phyloP scores from a whole-genome alignment of 1,140 invertebrate genomes.

The Papilio polytes region DNA sequence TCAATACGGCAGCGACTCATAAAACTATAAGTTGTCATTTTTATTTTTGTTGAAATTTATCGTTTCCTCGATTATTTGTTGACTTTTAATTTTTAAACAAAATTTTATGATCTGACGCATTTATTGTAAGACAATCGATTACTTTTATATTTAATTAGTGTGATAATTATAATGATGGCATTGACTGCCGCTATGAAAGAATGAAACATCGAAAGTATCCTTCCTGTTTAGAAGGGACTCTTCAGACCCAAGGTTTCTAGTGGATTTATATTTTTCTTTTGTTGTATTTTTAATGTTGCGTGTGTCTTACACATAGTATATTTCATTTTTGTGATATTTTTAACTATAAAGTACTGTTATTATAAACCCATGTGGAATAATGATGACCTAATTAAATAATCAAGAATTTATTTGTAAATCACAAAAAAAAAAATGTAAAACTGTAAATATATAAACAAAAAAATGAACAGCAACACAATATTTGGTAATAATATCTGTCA shows the following conservation, averaged over 20 bases:
- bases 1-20: constrained; percentile 82
- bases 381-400: constrained; percentile 84
- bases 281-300: constrained; percentile 84
- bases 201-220: constrained; percentile 84
- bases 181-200: constrained; percentile 82
- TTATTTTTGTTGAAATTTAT: constrained; percentile 82
- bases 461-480: constrained; percentile 82
- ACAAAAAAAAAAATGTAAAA: constrained; percentile 84
- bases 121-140: constrained; percentile 84
- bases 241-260: constrained; percentile 82
- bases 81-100: constrained; percentile 80
- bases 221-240: constrained; percentile 83
- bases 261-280: constrained; percentile 84
- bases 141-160: constrained; percentile 84
- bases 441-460: constrained; percentile 84
- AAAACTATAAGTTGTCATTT: constrained; percentile 81
- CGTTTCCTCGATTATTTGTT: constrained; percentile 82
- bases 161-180: constrained; percentile 83
- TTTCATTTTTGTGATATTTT: constrained; percentile 85
- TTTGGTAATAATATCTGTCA: constrained; percentile 79
- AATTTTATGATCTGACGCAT: constrained; percentile 84
- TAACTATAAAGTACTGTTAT: constrained; percentile 84
- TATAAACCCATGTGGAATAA: constrained; percentile 82
- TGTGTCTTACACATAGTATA: constrained; percentile 84
- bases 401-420: constrained; percentile 84